These are phyloP conservation scores for Manduca sexta DNA, from an alignment of 1,140 invertebrate species.

Conservation along the genomic window DNA sequence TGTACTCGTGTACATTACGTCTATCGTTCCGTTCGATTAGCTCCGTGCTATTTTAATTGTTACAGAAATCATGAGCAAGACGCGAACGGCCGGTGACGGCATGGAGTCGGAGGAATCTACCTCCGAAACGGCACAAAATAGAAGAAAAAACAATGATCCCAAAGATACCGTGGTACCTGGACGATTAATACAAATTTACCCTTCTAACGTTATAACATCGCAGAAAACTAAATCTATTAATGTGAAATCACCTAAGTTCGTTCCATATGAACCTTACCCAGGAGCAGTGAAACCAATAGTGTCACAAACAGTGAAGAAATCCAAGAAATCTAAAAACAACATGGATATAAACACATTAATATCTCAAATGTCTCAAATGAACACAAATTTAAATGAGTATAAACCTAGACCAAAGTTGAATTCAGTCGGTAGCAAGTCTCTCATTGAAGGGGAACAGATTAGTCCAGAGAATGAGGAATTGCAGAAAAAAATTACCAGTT, in stretches of 20 bases:
- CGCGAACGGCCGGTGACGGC: conserved; percentile 74
- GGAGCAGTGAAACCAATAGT: conserved; percentile 87
- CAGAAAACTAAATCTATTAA: conserved; percentile 48
- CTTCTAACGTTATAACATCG: conserved; percentile 39
- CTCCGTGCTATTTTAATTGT: conserved; percentile 8
- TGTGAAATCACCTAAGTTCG: conserved; percentile 86
- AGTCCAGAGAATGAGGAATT: conserved; percentile 46
- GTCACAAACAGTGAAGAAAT: conserved; percentile 66
- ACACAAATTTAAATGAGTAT: conserved; percentile 70
- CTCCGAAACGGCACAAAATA: conserved; percentile 24
- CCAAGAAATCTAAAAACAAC: conserved; percentile 76
- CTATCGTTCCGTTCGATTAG: conserved; percentile 3
- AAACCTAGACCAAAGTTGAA: conserved; percentile 58
- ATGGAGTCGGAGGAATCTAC: conserved; percentile 69
- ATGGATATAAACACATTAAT: conserved; percentile 81
- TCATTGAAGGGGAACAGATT: conserved; percentile 22
- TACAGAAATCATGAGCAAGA: conserved; percentile 55
- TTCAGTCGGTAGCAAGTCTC: conserved; percentile 71
- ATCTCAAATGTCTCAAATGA: conserved; percentile 78
- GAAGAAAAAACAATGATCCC: conserved; percentile 8
- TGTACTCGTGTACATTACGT: conserved; percentile 3
- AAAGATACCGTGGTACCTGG: conserved; percentile 27
- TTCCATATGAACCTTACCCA: conserved; percentile 92
- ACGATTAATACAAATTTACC: conserved; percentile 52
- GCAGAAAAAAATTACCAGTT: conserved; percentile 49